These are phyloP conservation scores for Xestia c-nigrum DNA, from an alignment of 2,888 invertebrate species.

Conservation along the genomic window DNA sequence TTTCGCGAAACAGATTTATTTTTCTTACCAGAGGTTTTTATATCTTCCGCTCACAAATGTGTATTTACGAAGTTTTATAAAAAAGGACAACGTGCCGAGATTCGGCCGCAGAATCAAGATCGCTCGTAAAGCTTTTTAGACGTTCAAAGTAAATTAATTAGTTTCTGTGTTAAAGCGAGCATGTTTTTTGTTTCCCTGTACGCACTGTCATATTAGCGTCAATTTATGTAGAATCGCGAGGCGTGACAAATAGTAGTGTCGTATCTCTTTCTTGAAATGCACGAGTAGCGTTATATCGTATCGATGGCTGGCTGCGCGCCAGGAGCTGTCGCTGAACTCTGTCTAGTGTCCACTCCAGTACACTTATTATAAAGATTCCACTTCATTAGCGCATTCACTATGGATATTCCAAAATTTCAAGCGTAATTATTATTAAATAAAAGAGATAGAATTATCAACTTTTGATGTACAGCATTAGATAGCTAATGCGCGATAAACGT, in stretches of 20 bases:
- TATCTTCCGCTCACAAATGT: slow-evolving; percentile 37
- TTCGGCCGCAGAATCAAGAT: slow-evolving; percentile 29
- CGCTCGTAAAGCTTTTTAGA: slow-evolving; percentile 17
- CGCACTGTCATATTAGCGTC: slow-evolving; percentile 72
- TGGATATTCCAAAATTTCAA: slow-evolving; percentile 44
- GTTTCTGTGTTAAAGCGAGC: slow-evolving; percentile 42
- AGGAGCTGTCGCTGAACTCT: slow-evolving; percentile 71
- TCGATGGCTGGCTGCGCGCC: slow-evolving; percentile 76
- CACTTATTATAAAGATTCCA: slow-evolving; percentile 61
- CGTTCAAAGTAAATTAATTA: slow-evolving; percentile 50
- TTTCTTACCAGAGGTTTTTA: slow-evolving; percentile 32
- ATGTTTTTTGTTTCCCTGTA: slow-evolving; percentile 51
- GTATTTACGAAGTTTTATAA: slow-evolving; percentile 30
- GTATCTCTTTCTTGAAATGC: slow-evolving; percentile 70
- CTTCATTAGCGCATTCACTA: slow-evolving; percentile 59
- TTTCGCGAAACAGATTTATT: slow-evolving; percentile 42
- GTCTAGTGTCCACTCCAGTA: slow-evolving; percentile 70
- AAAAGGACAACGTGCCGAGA: slow-evolving; percentile 35
- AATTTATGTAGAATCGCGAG: slow-evolving; percentile 67
- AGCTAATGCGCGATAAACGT: slow-evolving; percentile 27
- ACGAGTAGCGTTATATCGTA: slow-evolving; percentile 70
- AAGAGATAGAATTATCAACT: slow-evolving; percentile 24
- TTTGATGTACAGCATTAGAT: slow-evolving; percentile 22
- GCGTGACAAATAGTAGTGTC: slow-evolving; percentile 67
- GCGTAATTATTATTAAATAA: slow-evolving; percentile 35